Base-by-base conservation (phyloP, 2,888 invertebrate species). In the Cerastis leucographa region DNA sequence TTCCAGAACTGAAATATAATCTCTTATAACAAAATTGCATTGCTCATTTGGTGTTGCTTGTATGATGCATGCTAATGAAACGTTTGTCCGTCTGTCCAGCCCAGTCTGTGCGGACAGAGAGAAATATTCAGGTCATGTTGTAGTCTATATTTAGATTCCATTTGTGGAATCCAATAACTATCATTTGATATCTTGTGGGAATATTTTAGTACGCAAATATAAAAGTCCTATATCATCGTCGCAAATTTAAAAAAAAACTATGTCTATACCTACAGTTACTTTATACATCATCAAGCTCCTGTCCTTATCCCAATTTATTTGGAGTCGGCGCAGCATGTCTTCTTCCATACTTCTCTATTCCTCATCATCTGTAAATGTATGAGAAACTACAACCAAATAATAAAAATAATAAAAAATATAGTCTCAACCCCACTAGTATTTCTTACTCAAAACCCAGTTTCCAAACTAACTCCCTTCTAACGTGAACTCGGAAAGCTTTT, bases 61-160 rank as follows among this genome's bases (percentile, higher is more conserved):
- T 74, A 46, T 71, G 74, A 80, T 49, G 74, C 69, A 40, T 74
- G 64, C 71, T 84, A 81, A 84, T 81, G 78, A 84, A 78, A 64
- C 74, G 78, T 78, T 81, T 84, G 81, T 81, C 72, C 65, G 59
- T 64, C 74, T 71, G 67, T 75, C 84, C 71, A 61, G 59, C 22
- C 35, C 74, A 71, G 59, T 66, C 62, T 12, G 67, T 29, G n/a
- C 49, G 17, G 72, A 73, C 42, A 64, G n/a, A 64, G 8, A 42
- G 42, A 64, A 71, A 64, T 14, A 78, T 73, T 74, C 54, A 76
- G 84, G 81, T 74, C 81, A 72, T 59, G 9, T 54, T 71, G 61
- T 62, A 25, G 42, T 35, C 59, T 74, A 72, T 70, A 59, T 75
- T 81, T 72, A 78, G 75, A 83, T 70, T 69, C 40, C 40, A 76